A percentile compares a stretch with the other conserved stretches of the same genome.
Evolutionary conservation across 2,888 invertebrate genomes (phyloP).

Genomic region (Aquatica leii): DNA sequence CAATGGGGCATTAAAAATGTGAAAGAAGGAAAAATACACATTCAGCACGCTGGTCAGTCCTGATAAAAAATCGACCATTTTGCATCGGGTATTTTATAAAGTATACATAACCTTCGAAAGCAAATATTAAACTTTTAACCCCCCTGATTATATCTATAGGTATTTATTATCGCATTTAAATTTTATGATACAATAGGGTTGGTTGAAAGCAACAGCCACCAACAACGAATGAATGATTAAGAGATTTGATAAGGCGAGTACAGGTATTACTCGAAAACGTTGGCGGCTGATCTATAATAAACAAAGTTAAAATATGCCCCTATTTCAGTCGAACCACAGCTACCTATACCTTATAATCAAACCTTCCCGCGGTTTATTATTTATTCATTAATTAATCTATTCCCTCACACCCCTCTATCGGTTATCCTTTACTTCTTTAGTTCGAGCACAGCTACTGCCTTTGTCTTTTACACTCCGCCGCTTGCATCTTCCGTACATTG

Average conservation of each 20-base stretch:
- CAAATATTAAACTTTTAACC: conserved; percentile 33
- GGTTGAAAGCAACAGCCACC: conserved; percentile 6
- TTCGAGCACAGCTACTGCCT: conserved; percentile 19
- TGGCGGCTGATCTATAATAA: conserved; percentile 54
- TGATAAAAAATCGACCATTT: conserved; percentile 46
- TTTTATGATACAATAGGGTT: conserved; percentile 12
- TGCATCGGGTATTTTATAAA: conserved; percentile 37
- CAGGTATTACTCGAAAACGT: conserved; percentile 32
- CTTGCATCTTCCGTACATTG: conserved; percentile 16
- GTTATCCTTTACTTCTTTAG: conserved; percentile 30
- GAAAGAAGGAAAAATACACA: conserved; percentile 45
- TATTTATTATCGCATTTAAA: conserved; percentile 29
- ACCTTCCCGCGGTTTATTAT: conserved; percentile 57
- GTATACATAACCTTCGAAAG: conserved; percentile 34
- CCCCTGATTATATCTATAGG: conserved; percentile 33
- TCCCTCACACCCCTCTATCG: conserved; percentile 42
- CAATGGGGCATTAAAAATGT: conserved; percentile 44
- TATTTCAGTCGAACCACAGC: conserved; percentile 48
- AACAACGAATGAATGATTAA: conserved; percentile 36
- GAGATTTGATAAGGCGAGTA: conserved; percentile 27
- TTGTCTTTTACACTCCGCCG: conserved; percentile 20
- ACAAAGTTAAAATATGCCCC: conserved; percentile 54
- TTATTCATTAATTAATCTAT: conserved; percentile 63
- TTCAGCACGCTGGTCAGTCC: conserved; percentile 45
- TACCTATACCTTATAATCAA: conserved; percentile 59